These are phyloP conservation scores for Tholera decimalis DNA, from an alignment of 2,888 invertebrate species.

Conservation along the genomic window DNA sequence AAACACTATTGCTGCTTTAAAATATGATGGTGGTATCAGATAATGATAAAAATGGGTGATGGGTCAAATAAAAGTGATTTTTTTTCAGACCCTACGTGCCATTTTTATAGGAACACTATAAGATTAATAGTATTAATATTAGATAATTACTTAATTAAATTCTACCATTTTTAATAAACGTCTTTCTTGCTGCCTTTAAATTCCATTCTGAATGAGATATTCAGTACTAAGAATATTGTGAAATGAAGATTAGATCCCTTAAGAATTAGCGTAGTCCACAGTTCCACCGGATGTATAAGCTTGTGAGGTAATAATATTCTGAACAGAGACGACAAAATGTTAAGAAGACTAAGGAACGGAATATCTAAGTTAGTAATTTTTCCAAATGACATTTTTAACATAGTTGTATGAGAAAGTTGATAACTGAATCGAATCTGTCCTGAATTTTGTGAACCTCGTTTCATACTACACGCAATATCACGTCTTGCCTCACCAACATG, in stretches of 20 bases:
- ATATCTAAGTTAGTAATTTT: neutral
- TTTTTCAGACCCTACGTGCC: slow-evolving; percentile 18
- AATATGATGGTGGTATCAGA: slow-evolving; percentile 15
- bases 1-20: neutral
- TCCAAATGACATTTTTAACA: neutral
- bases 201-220: neutral
- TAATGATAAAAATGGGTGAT: slow-evolving; percentile 10
- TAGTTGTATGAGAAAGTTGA: neutral
- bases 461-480: neutral
- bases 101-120: slow-evolving; percentile 13
- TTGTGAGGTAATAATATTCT: neutral
- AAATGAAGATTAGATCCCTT: slow-evolving; percentile 8
- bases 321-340: neutral
- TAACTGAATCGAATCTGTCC: neutral
- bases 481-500: neutral
- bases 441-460: neutral
- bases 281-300: slow-evolving; percentile 22
- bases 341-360: neutral
- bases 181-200: neutral
- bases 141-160: too few relatives aligned
- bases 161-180: neutral
- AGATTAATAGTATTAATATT: too few relatives aligned
- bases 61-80: slow-evolving; percentile 17
- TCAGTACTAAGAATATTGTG: neutral
- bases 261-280: slow-evolving; percentile 22